Conservation (phyloP, 2,113 vertebrate species). For the Choloepus hoffmanni region DNA sequence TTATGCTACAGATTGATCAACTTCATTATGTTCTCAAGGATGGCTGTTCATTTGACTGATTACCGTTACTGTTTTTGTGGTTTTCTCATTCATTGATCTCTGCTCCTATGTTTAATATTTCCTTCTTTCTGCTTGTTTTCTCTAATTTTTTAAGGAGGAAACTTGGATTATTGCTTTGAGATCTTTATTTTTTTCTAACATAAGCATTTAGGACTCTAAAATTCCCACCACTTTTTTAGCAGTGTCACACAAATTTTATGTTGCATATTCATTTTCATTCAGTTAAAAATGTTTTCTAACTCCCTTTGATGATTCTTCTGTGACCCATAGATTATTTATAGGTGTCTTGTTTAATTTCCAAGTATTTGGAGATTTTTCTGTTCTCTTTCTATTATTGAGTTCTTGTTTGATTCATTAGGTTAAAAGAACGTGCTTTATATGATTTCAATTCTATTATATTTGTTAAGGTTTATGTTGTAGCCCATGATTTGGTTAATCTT, state of each 20-base stretch:
- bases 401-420: background rate
- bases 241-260: background rate
- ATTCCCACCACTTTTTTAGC: background rate
- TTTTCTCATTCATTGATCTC: no score
- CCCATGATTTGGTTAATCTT: background rate
- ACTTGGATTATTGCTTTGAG: background rate
- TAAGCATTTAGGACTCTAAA: background rate
- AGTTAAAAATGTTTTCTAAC: background rate
- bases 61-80: no score
- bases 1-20: background rate
- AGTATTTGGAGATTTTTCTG: background rate
- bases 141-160: background rate
- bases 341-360: background rate
- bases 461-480: background rate
- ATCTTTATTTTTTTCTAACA: background rate
- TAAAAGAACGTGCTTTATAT: background rate
- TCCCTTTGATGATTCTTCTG: background rate
- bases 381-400: background rate
- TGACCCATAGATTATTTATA: background rate
- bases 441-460: background rate
- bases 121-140: background rate
- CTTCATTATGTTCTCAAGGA: background rate
- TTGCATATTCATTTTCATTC: background rate
- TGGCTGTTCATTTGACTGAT: background rate
- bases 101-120: no score